Percentiles rank a stretch among this genome's conserved stretches.
These are phyloP conservation scores for Rhinogobio ventralis DNA, from an alignment of 2,797 vertebrate species.

Conservation along the genomic window DNA sequence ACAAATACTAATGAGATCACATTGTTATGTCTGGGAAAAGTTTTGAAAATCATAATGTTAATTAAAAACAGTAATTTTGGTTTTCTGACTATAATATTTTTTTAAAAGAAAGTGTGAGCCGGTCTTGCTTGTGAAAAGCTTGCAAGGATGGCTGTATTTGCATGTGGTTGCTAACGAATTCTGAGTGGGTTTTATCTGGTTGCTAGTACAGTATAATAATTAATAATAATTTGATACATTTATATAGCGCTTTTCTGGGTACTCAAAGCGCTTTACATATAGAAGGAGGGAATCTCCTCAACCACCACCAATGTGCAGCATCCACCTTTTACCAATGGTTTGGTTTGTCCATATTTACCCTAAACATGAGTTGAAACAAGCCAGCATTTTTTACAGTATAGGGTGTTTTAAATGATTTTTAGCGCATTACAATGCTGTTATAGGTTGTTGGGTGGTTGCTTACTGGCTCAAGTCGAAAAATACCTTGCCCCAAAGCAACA, in stretches of 20 bases:
- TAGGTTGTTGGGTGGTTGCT: background rate
- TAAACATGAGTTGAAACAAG: too few species aligned
- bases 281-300: too few species aligned
- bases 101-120: background rate
- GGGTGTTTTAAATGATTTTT: background rate
- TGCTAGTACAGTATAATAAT: background rate
- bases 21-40: too few species aligned
- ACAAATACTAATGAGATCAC: too few species aligned
- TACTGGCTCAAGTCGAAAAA: background rate
- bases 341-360: too few species aligned
- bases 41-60: too few species aligned
- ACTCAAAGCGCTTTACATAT: too few species aligned
- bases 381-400: background rate
- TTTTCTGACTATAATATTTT: background rate
- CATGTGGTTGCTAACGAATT: background rate
- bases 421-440: background rate
- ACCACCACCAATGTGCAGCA: too few species aligned
- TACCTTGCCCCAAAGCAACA: background rate
- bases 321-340: too few species aligned
- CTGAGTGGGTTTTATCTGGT: background rate
- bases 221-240: too few species aligned
- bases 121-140: background rate
- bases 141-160: background rate
- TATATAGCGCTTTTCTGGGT: too few species aligned
- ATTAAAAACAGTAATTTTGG: too few species aligned